Conservation (phyloP, 1,140 invertebrate species). For the Bactericera cockerelli region DNA sequence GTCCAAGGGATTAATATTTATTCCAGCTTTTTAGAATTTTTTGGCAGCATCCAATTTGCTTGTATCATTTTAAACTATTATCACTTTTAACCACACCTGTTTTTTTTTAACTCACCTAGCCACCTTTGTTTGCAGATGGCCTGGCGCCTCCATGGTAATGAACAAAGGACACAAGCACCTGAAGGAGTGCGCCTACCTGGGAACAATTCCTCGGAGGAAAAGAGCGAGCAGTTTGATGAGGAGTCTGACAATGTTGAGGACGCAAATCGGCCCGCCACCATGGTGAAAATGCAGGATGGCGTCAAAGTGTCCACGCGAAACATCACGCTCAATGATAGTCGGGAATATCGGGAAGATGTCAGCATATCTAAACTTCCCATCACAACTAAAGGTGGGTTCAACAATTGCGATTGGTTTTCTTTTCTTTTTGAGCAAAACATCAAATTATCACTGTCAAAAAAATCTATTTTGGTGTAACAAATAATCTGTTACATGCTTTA, state of each 20-base stretch:
- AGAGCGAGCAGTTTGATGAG: slow-evolving; percentile 35
- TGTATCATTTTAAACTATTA: too few species aligned
- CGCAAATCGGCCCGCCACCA: slow-evolving; percentile 10
- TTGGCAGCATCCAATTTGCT: too few species aligned
- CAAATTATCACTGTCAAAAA: too few species aligned
- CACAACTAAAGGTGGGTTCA: slow-evolving; percentile 1
- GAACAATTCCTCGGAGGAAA: slow-evolving; percentile 54
- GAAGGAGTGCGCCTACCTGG: slow-evolving; percentile 62
- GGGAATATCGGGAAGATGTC: not conserved
- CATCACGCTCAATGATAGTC: not conserved
- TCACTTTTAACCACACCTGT: too few species aligned
- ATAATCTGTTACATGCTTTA: too few species aligned
- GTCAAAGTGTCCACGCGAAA: not conserved
- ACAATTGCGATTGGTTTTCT: too few species aligned
- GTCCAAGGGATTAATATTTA: too few species aligned
- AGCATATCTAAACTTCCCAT: not conserved
- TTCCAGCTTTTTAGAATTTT: too few species aligned
- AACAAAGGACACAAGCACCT: slow-evolving; percentile 58
- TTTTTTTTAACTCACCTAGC: too few species aligned
- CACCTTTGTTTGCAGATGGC: too few species aligned
- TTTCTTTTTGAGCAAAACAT: too few species aligned
- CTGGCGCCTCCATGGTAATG: slow-evolving; percentile 54
- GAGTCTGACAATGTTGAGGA: slow-evolving; percentile 15
- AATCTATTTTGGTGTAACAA: too few species aligned
- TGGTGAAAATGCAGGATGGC: slow-evolving; percentile 14